Conservation (phyloP, 2,797 vertebrate genomes). For the Eidolon dupreanum region DNA sequence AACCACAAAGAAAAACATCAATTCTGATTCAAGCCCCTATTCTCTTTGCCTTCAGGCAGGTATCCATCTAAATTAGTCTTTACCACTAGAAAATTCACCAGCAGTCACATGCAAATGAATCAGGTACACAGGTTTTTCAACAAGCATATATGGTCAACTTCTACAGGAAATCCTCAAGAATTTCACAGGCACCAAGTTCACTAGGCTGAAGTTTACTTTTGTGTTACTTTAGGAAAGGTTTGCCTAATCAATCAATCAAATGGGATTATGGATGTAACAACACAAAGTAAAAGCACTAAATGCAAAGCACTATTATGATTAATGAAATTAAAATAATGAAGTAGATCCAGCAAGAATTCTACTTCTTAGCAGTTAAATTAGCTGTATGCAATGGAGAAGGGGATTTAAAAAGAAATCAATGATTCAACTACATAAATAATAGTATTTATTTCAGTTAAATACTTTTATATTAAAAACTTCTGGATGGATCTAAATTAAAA, state of each 20-base stretch:
- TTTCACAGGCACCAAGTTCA: neutral
- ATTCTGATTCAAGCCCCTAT: neutral
- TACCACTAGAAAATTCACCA: conserved; percentile 4
- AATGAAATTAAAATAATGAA: conserved; percentile 33
- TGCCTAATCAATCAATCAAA: conserved; percentile 45
- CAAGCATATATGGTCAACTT: neutral
- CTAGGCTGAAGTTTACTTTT: conserved; percentile 20
- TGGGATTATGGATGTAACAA: neutral
- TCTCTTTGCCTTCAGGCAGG: conserved; percentile 2
- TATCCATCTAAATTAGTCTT: neutral
- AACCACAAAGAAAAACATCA: conserved; percentile 5
- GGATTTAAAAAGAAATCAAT: neutral
- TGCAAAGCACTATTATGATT: neutral
- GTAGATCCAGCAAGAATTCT: neutral
- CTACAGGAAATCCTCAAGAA: conserved; percentile 15
- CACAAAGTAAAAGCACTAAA: neutral
- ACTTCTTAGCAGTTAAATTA: neutral
- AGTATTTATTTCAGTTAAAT: conserved; percentile 23
- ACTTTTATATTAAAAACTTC: conserved; percentile 21
- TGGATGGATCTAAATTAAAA: conserved; percentile 11
- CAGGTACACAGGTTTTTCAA: conserved; percentile 13
- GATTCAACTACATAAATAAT: neutral
- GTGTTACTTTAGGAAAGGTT: neutral
- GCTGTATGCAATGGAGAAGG: neutral
- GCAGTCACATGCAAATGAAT: neutral